These are phyloP conservation scores for Rhyacophila evoluta DNA, from an alignment of 2,888 invertebrate species.

Conservation along the genomic window DNA sequence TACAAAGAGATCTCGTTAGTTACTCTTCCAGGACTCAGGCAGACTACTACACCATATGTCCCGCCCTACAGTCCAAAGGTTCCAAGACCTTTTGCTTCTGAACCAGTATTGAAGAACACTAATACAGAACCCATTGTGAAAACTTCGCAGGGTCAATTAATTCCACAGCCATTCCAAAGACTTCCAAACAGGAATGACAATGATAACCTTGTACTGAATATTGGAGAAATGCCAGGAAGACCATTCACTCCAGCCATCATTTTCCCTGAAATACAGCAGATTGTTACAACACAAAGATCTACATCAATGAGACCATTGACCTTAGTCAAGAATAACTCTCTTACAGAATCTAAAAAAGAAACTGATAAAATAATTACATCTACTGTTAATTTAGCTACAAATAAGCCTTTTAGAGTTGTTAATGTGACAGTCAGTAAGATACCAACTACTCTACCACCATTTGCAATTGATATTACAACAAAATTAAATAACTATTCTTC, in stretches of 20 bases:
- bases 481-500: conserved; percentile 61
- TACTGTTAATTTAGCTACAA: conserved; percentile 65
- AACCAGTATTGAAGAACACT: conserved; percentile 50
- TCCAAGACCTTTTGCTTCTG: conserved; percentile 66
- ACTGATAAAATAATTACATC: conserved; percentile 66
- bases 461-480: conserved; percentile 58
- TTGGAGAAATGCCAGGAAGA: conserved; percentile 62
- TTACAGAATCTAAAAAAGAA: conserved; percentile 59
- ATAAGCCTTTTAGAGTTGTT: conserved; percentile 65
- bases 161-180: conserved; percentile 52
- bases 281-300: conserved; percentile 53
- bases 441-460: conserved; percentile 60
- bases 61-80: conserved; percentile 61
- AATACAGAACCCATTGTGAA: conserved; percentile 15
- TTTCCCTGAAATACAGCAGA: conserved; percentile 17
- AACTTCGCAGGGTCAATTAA: conserved; percentile 33
- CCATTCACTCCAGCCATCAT: conserved; percentile 36
- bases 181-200: conserved; percentile 59
- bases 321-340: conserved; percentile 58
- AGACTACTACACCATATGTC: conserved; percentile 62
- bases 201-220: conserved; percentile 62
- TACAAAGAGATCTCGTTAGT: conserved; percentile 59
- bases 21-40: conserved; percentile 56
- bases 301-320: conserved; percentile 59
- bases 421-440: conserved; percentile 59